Base-by-base conservation (phyloP, 2,113 vertebrate genomes). In the Carassius gibelio region DNA sequence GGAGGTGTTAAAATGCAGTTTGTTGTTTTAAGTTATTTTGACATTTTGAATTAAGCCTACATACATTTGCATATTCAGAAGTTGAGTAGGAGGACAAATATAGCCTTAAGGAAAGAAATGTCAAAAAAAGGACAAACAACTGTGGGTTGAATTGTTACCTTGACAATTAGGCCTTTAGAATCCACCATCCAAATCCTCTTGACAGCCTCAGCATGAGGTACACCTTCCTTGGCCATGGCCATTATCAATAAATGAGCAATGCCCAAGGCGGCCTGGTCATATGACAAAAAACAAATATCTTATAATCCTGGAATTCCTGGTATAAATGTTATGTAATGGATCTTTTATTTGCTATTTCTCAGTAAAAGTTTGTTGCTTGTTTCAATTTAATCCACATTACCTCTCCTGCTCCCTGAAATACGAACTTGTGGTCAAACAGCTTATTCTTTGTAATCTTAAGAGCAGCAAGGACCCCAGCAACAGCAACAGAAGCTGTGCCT, bases 111-210 rank as follows among this genome's bases (percentile, higher is more conserved):
- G 36, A 30, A 77, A 80, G 42, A 45, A 7, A 52, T 36, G 30
- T 45, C 42, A 78, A 66, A 21, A 34, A 17, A 30, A 30, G 74
- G 42, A 23, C n/a, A 77, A 9, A 45, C 21, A 42, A 52, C 34
- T 55, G 42, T 62, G 71, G 50, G 26, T 26, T 8, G 50, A 19
- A 80, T 0, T 13, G 13, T 84, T 94, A 99, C 98, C 97, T 99
- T 99, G 13, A 97, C 97, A 81, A 99, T 97, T 77, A 99, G 95
- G 42, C 98, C 98, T 87, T 94, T 98, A 52, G 97, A 98, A 87
- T 99, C 98, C 84, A 99, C 96, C 98, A 99, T 97, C 97, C 97
- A 99, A 91, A 99, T 98, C 93, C 93, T 98, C 91, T 94, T 96
- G 5, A 90, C 91, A 17, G 98, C 98, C 50, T 98, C 96, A 83